phyloP scores from a whole-genome alignment of 2,797 vertebrate genomes.

The Sorex maritimensis region DNA sequence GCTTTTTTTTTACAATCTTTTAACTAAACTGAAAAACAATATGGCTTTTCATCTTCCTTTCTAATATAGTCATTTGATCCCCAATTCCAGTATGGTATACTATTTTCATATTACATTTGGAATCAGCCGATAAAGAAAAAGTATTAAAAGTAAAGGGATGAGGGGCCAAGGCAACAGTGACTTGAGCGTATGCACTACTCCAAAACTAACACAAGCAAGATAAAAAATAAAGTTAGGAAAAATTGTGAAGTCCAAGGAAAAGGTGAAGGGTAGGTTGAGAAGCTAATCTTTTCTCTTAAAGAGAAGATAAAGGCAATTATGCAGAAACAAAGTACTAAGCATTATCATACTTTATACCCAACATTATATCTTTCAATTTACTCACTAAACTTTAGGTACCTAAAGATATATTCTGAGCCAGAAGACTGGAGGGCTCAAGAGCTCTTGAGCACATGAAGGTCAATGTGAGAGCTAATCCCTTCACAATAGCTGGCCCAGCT shows the following conservation, averaged over 20 bases:
- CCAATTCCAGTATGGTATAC: no score
- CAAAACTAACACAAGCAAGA: background rate
- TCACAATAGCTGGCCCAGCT: background rate
- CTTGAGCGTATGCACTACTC: no score
- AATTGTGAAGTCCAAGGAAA: background rate
- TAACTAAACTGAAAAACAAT: no score
- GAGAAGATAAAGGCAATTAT: constrained; percentile 7
- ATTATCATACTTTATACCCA: background rate
- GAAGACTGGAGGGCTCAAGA: background rate
- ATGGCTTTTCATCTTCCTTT: no score
- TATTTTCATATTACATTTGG: no score
- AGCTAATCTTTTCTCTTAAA: background rate
- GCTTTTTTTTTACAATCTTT: background rate
- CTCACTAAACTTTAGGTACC: constrained; percentile 35
- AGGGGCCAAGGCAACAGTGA: no score
- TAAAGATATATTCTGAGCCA: background rate
- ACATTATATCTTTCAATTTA: constrained; percentile 22
- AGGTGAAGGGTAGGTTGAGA: background rate
- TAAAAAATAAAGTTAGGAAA: background rate
- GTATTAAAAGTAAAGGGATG: no score
- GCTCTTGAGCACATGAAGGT: background rate
- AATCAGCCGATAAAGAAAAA: background rate
- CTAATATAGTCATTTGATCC: no score
- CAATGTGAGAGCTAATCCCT: background rate
- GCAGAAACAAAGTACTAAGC: background rate